Base-by-base conservation (phyloP, 2,888 invertebrate species). In the Amiota communis region DNA sequence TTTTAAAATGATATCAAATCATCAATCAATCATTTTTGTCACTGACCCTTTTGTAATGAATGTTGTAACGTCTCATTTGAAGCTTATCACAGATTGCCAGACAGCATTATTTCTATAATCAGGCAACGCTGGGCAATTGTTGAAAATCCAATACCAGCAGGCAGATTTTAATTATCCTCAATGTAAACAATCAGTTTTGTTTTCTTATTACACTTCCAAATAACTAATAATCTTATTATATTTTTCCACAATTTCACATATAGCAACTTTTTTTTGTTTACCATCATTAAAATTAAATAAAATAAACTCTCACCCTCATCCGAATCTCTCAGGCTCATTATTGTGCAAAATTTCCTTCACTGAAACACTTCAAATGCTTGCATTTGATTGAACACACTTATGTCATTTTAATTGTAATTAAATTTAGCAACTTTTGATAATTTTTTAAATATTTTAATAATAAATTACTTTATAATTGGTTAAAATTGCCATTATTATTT, bases 271-370 rank as follows among this genome's bases (percentile, higher is more conserved):
- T 61, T 48, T 36, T 23, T 17, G 36, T 36, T 36, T 36, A 0
- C 2, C 6, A 36, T 6, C 36, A 6, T 36, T 36, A 36, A 2
- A 36, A 36, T 36, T 36, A 36, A 36, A 36, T 36, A 2, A 36
- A 36, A 36, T 36, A 36, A n/a, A 13, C 59, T 74, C 80, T 64
- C 70, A 85, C 84, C 84, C 77, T 85, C 84, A 61, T 84, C 84
- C 3, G 82, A 84, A 71, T 85, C 83, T 74, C 83, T 85, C 84
- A 85, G 72, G 73, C 71, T 12, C 72, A 67, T 3, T 13, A 48
- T 49, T 67, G 20, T 49, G 49, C 20, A 67, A 48, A 48, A 67
- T 20, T 17, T 69, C 53, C 2, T 11, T 13, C 13, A 57, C 2
- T 11, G 9, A 12, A 36, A 23, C 56, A 4, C 69, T 53, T 57